These are phyloP conservation scores for Limnephilus lunatus DNA, from an alignment of 2,888 invertebrate genomes.

Conservation along the genomic window DNA sequence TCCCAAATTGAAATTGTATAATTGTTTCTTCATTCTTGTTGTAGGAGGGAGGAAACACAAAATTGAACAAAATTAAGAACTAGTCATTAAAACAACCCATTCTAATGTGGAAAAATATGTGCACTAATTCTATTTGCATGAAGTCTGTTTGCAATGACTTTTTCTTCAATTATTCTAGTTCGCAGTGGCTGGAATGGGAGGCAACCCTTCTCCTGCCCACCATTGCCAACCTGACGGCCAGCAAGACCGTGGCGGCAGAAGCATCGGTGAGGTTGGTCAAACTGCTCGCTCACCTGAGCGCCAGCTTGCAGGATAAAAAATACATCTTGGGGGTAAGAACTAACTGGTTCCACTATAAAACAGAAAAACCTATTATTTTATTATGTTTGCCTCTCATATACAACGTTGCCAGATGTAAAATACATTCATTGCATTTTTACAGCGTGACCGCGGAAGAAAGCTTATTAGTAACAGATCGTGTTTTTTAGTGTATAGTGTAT, in stretches of 20 bases:
- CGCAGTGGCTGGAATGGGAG: slow-evolving; percentile 83
- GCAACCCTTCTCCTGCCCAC: slow-evolving; percentile 79
- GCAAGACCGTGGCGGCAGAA: slow-evolving; percentile 73
- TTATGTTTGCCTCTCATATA: too few relatives aligned
- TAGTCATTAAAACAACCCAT: slow-evolving; percentile 47
- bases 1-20: too few relatives aligned
- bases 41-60: too few relatives aligned
- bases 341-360: neutral
- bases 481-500: too few relatives aligned
- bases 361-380: too few relatives aligned
- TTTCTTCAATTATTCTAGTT: slow-evolving; percentile 71
- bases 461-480: too few relatives aligned
- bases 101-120: neutral
- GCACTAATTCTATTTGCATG: neutral
- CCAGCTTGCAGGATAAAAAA: slow-evolving; percentile 74
- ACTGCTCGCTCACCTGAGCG: slow-evolving; percentile 79
- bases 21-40: too few relatives aligned
- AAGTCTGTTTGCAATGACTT: slow-evolving; percentile 41
- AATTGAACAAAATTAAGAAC: neutral
- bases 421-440: too few relatives aligned
- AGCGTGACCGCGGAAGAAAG: too few relatives aligned
- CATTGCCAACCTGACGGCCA: slow-evolving; percentile 75
- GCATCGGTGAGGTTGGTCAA: slow-evolving; percentile 71
- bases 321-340: slow-evolving; percentile 79
- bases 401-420: too few relatives aligned